Evolutionary conservation across 2,888 invertebrate species (phyloP), one percentile per base, ranked within the genome.

Genomic region (Chaitophorus viminalis): DNA sequence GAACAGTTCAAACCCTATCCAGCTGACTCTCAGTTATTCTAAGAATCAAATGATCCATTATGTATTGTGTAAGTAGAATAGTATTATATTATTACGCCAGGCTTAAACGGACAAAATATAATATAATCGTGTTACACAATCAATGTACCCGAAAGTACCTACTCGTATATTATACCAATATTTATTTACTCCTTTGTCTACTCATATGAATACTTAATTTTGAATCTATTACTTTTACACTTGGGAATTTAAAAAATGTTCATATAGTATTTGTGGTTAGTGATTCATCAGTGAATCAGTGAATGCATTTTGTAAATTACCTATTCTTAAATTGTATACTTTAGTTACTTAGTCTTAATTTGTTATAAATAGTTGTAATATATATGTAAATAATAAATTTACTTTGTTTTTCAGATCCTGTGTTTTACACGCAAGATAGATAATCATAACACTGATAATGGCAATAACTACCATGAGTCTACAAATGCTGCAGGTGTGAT

Each of bases 1-100:
- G 87, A 87, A 46, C 87, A 87, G 65, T 87, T 87, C 79, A 87
- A 87, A 87, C 87, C 87, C 31, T 87, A 54, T 87, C 74, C 87
- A 60, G 79, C 87, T 36, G 87, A 87, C 60, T 81, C 87, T 75
- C 87, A 87, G 39, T 75, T 87, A 33, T 87, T 87, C 81, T 87
- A 46, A 87, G 18, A 85, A 68, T 68, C 68, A 68, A 17, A 18
- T 77, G 68, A 68, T 65, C 39, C 60, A 39, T 74, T 75, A 29
- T 83, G n/a, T 72, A 65, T 77, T 85, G 25, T 21, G 84, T 85
- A 85, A 85, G 84, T 85, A 77, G 14, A 83, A 39, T 39, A 39
- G 11, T 9, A 84, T 46, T 46, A 46, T 46, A 46, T 46, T 46
- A 11, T 46, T 46, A 46, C 14, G 0, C 2, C 3, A 46, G 3